These are phyloP conservation scores for Chloropsis cyanopogon DNA, from an alignment of 2,113 vertebrate species.

Conservation along the genomic window DNA sequence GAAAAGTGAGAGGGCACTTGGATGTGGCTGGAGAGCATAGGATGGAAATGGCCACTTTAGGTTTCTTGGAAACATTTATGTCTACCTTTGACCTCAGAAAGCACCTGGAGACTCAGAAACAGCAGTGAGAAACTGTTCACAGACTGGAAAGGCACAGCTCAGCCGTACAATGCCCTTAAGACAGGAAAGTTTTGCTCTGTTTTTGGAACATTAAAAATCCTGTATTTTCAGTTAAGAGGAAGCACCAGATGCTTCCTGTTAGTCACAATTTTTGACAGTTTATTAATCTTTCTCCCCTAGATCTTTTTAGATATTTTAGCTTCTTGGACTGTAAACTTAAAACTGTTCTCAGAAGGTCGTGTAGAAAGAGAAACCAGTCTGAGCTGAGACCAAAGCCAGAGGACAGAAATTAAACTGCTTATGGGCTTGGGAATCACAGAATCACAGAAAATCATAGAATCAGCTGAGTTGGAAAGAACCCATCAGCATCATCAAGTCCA, in stretches of 20 bases:
- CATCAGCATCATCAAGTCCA: background rate
- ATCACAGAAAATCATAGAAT: background rate
- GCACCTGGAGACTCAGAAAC: background rate
- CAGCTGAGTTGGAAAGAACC: background rate
- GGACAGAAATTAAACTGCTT: background rate
- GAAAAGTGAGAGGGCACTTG: background rate
- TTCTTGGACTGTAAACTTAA: background rate
- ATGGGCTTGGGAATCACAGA: background rate
- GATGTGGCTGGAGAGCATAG: fast-evolving
- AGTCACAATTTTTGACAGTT: conserved; percentile 57
- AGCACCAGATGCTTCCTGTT: conserved; percentile 72
- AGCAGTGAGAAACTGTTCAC: background rate
- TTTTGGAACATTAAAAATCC: conserved; percentile 56
- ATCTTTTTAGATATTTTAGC: conserved; percentile 9
- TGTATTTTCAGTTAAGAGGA: conserved; percentile 64
- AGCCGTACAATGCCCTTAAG: background rate
- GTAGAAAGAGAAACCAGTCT: background rate
- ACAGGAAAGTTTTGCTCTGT: conserved; percentile 27
- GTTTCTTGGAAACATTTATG: background rate
- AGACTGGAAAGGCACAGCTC: background rate
- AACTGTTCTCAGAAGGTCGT: background rate
- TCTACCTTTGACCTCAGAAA: background rate
- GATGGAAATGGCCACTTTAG: background rate
- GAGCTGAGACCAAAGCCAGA: background rate
- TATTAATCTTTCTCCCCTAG: conserved; percentile 47